phyloP scores from a whole-genome alignment of 2,113 vertebrate genomes.

The Plecotus auritus region DNA sequence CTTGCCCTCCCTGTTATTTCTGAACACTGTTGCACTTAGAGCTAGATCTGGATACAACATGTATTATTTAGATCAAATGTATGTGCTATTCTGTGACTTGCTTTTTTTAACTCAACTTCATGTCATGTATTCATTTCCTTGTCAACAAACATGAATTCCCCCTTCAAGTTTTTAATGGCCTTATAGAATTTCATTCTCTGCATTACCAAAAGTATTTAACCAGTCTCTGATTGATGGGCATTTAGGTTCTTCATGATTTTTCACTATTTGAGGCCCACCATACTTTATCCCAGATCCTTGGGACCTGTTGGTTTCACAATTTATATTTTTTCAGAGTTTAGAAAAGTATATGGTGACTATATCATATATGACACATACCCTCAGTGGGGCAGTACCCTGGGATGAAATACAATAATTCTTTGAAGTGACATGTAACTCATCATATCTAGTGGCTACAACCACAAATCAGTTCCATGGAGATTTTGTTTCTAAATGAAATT shows the following conservation, averaged over 20 bases:
- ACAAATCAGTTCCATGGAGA: neutral
- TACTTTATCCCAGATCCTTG: neutral
- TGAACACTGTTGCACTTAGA: neutral
- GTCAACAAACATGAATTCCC: neutral
- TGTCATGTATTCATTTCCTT: neutral
- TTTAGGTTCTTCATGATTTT: neutral
- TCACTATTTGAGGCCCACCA: neutral
- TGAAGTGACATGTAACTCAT: neutral
- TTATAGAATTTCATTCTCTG: conserved; percentile 1
- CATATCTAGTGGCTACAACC: neutral
- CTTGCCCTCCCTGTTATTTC: neutral
- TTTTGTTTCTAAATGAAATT: neutral
- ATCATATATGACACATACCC: neutral
- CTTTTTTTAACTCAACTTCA: neutral
- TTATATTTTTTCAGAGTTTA: neutral
- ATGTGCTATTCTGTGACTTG: neutral
- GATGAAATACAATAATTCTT: neutral
- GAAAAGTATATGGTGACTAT: neutral
- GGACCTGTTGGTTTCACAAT: neutral
- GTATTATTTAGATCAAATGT: neutral
- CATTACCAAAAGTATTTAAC: neutral
- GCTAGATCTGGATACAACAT: neutral
- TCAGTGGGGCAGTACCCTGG: neutral
- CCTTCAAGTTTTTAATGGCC: neutral
- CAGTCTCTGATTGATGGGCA: neutral